Evolutionary conservation across 2,797 vertebrate species (phyloP).

Genomic region (Crypturellus tataupa): DNA sequence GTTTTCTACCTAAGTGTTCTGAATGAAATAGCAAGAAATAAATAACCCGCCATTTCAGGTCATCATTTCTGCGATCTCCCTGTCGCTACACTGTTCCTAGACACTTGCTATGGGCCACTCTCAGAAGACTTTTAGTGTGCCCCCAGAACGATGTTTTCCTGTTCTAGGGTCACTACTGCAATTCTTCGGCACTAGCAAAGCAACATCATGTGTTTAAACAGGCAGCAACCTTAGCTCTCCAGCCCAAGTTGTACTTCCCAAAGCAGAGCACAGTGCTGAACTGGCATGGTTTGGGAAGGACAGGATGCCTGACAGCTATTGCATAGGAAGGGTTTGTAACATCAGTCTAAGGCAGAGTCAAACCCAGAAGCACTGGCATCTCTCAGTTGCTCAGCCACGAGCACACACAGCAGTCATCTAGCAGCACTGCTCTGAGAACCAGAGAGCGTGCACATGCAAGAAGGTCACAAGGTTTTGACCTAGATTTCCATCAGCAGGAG

Average conservation of each 20-base stretch:
- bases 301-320: neutral
- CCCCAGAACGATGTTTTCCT: neutral
- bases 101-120: neutral
- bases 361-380: neutral
- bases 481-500: conserved; percentile 67
- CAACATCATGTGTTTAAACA: neutral
- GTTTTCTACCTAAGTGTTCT: conserved; percentile 23
- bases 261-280: neutral
- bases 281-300: neutral
- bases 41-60: neutral
- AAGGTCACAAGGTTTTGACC: conserved; percentile 73
- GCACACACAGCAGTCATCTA: neutral
- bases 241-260: neutral
- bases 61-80: neutral
- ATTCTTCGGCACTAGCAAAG: neutral
- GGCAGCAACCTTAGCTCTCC: fast-evolving
- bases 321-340: conserved; percentile 2
- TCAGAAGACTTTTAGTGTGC: neutral
- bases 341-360: neutral
- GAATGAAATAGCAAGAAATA: conserved; percentile 18
- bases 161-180: neutral
- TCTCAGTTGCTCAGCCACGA: neutral
- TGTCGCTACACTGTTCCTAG: fast-evolving
- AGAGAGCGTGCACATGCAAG: conserved; percentile 17
- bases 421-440: conserved; percentile 11